Evolutionary conservation across 2,797 vertebrate genomes (phyloP), one percentile per base, ranked within the genome.

Genomic region (Buphagus erythrorhynchus): DNA sequence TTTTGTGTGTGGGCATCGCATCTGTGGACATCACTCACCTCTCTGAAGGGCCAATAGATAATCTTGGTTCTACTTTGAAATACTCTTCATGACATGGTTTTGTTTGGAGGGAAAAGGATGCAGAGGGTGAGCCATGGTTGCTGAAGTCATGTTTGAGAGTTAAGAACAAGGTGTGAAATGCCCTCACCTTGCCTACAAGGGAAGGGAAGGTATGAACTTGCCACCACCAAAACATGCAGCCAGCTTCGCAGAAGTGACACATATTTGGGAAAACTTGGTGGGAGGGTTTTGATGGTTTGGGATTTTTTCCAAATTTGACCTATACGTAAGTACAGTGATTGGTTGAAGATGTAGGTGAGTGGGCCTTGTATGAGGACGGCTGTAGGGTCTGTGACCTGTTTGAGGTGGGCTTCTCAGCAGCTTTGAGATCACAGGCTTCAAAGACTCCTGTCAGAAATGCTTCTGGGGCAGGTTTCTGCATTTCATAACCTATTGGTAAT

Each of bases 1-100:
- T 20, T 74, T 59, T 29, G 7, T 36, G 40, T 46, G 8, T 11
- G 33, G 40, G 5, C 10, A 48, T 57, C 22, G 17, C 42, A 17
- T 48, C 43, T 46, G 7, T 13, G 31, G 36, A 4, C 10, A 52
- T 57, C 22, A 19, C 42, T 26, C 25, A 33, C 9, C 16, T 66
- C 45, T 52, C 1, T 21, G 54, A 75, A 63, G 46, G 52, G 15
- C 84, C 16, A 4, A 5, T 25, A n/a, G 52, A 11, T 33, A 13
- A 42, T 42, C 49, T n/a, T 31, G 38, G 35, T 49, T 73, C 72
- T 22, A 8, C 45, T 67, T 46, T 7, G 21, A 66, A 33, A 31
- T 31, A 2, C 29, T 22, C 21, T 18, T 20, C 1, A 0, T 36
- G 51, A 8, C 3, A 0, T 8, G 15, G 33, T 45, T 86, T 65